These are phyloP conservation scores for Danio choprae DNA, from an alignment of 2,797 vertebrate species.

Conservation along the genomic window DNA sequence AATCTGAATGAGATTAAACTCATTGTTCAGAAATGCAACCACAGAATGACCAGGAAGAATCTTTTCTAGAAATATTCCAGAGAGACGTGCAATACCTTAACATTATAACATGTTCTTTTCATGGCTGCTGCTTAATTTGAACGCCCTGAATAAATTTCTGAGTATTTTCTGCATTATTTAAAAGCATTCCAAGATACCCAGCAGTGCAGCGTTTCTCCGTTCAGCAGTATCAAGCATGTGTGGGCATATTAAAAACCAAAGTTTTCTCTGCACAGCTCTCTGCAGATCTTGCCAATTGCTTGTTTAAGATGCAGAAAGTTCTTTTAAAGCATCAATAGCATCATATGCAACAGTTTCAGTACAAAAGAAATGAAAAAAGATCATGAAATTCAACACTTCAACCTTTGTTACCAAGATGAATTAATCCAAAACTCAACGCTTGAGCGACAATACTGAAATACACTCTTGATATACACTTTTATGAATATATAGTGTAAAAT, in stretches of 20 bases:
- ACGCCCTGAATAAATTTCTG: neutral
- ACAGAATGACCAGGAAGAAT: neutral
- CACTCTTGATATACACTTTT: too few species aligned
- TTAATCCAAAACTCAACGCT: neutral
- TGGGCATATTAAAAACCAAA: neutral
- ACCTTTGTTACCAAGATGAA: neutral
- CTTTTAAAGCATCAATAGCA: neutral
- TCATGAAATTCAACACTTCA: neutral
- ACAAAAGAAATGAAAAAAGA: neutral
- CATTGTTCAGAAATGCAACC: neutral
- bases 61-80: neutral
- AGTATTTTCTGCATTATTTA: neutral
- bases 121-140: neutral
- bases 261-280: too few species aligned
- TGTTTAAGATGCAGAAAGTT: too few species aligned
- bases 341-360: neutral
- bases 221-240: neutral
- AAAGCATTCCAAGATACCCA: neutral
- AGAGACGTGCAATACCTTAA: neutral
- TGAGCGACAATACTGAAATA: neutral
- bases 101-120: neutral
- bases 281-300: too few species aligned
- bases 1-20: too few species aligned
- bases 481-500: too few species aligned
- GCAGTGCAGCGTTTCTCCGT: neutral